Conservation (phyloP, 2,113 vertebrate species). For the Limanda limanda region DNA sequence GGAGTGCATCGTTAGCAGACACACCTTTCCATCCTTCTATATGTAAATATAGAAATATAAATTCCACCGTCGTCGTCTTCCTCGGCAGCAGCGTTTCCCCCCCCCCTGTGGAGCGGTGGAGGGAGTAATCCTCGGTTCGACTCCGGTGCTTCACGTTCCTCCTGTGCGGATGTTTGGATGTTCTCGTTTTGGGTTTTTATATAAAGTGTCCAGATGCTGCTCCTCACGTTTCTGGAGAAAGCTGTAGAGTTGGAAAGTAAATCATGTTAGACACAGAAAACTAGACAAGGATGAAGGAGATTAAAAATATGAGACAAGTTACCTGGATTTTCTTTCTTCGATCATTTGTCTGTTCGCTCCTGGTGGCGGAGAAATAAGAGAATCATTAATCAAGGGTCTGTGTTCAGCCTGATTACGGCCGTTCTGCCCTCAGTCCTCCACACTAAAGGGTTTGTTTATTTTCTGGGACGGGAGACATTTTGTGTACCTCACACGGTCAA, state of each 20-base stretch:
- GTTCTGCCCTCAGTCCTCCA: too few species aligned
- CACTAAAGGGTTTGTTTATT: too few species aligned
- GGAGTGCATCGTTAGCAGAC: neutral
- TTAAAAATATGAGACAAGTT: neutral
- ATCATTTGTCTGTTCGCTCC: constrained; percentile 47
- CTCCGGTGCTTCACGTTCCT: neutral
- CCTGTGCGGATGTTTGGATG: constrained; percentile 10
- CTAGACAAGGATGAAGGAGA: neutral
- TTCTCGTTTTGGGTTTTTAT: constrained; percentile 14
- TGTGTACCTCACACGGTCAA: too few species aligned
- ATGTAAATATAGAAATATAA: too few species aligned
- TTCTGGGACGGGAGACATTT: too few species aligned
- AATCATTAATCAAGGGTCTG: neutral
- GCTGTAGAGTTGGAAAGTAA: neutral
- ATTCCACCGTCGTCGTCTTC: neutral
- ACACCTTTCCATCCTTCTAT: neutral
- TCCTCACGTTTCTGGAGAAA: constrained; percentile 3
- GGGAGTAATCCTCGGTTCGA: neutral
- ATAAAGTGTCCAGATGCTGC: constrained; percentile 35
- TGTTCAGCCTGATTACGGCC: too few species aligned
- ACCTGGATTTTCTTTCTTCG: constrained; percentile 46
- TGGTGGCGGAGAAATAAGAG: constrained; percentile 19
- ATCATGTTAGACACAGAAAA: neutral
- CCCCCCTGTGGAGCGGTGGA: neutral
- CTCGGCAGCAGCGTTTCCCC: neutral